Evolutionary conservation across 1,140 invertebrate genomes (phyloP).

Genomic region (Achatina immaculata): DNA sequence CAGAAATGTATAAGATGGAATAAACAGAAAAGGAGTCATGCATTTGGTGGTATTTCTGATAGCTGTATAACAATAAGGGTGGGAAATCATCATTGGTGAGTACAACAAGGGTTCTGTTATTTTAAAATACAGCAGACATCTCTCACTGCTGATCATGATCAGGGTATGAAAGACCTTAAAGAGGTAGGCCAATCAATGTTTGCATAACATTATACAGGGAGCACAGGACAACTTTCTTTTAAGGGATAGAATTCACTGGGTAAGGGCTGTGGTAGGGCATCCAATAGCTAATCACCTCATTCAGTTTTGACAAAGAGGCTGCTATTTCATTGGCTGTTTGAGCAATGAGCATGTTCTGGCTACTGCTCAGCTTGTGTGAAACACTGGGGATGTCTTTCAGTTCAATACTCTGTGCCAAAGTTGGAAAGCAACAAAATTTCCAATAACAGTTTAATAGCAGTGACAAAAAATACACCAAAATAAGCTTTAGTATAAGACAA

Average conservation of each 20-base stretch:
- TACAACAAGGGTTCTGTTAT: too few species aligned
- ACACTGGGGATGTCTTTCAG: slow-evolving; percentile 46
- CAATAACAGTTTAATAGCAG: background rate
- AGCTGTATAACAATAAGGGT: too few species aligned
- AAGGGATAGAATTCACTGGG: background rate
- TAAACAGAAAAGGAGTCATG: too few species aligned
- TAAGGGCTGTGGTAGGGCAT: background rate
- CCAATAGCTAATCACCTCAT: slow-evolving; percentile 43
- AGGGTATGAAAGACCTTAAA: too few species aligned
- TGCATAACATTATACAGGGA: background rate
- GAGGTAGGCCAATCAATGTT: too few species aligned
- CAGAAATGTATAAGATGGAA: too few species aligned
- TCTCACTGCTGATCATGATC: too few species aligned
- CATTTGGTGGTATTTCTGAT: too few species aligned
- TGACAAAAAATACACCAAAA: background rate
- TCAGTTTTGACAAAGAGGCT: slow-evolving; percentile 51
- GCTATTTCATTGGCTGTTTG: slow-evolving; percentile 53
- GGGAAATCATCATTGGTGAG: too few species aligned
- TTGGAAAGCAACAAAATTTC: background rate
- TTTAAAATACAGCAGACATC: too few species aligned
- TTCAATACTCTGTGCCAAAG: slow-evolving; percentile 48
- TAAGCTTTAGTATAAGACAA: slow-evolving; percentile 11
- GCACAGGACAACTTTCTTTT: background rate
- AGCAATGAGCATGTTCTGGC: slow-evolving; percentile 49
- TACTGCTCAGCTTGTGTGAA: slow-evolving; percentile 22